These are phyloP conservation scores for Tetragonisca angustula DNA, from an alignment of 2,888 invertebrate genomes.

Conservation along the genomic window DNA sequence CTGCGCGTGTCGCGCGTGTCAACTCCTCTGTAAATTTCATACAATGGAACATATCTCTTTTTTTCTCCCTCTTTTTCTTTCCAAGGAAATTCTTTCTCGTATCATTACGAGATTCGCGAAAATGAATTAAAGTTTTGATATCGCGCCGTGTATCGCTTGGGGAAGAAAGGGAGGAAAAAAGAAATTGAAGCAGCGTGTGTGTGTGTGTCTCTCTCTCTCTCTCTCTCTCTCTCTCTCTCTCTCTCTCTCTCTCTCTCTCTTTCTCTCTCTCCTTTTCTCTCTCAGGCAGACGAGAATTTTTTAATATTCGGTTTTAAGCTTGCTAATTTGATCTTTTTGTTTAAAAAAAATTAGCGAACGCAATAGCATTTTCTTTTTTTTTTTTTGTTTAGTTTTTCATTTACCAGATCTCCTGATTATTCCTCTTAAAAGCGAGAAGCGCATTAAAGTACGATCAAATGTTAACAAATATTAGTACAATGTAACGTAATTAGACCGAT, in stretches of 20 bases:
- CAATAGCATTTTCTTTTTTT: neutral
- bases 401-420: neutral
- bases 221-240: too few relatives aligned
- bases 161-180: neutral
- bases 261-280: too few relatives aligned
- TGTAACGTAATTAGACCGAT: too few relatives aligned
- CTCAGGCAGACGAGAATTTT: neutral
- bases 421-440: neutral
- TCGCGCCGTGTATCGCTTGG: neutral
- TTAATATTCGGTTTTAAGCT: neutral
- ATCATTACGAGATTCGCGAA: neutral
- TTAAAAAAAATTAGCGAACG: neutral
- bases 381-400: too few relatives aligned
- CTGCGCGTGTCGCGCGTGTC: too few relatives aligned
- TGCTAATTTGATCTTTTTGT: neutral
- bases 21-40: too few relatives aligned
- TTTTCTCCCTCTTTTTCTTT: neutral
- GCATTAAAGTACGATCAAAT: neutral
- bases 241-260: too few relatives aligned
- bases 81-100: fast-evolving
- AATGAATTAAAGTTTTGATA: neutral
- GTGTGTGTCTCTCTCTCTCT: too few relatives aligned
- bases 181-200: neutral
- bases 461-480: too few relatives aligned
- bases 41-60: too few relatives aligned